These are phyloP conservation scores for Morbakka virulenta DNA, from an alignment of 30 jellyfish, hydroid and myxozoan species.

Conservation along the genomic window DNA sequence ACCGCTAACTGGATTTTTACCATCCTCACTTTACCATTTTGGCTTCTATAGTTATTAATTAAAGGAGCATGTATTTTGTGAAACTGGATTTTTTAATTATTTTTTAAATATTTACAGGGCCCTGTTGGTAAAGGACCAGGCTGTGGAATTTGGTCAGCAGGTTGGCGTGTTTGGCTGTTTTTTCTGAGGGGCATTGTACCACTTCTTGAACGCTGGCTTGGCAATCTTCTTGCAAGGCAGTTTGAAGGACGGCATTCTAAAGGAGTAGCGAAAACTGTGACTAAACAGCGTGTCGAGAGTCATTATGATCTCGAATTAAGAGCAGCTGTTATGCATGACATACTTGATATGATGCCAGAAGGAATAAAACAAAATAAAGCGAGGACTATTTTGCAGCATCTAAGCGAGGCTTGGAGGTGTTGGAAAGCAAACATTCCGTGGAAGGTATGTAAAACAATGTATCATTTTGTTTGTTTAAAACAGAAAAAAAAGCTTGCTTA, in stretches of 20 bases:
- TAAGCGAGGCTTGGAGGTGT: slow-evolving; percentile 99
- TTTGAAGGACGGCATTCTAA: slow-evolving; percentile 98
- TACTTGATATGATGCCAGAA: slow-evolving; percentile 99
- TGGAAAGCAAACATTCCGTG: slow-evolving; percentile 99
- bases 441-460: slow-evolving; percentile 59
- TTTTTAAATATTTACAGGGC: slow-evolving; percentile 74
- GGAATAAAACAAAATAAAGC: slow-evolving; percentile 99
- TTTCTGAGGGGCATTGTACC: slow-evolving; percentile 98
- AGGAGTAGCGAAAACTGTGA: slow-evolving; percentile 99
- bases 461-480: background rate
- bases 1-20: no score
- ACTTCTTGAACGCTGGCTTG: slow-evolving; percentile 97
- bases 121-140: slow-evolving; percentile 99
- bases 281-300: slow-evolving; percentile 98
- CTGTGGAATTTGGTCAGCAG: slow-evolving; percentile 99
- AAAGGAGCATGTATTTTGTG: no score
- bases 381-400: slow-evolving; percentile 95
- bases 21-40: no score
- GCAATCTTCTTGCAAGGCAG: slow-evolving; percentile 94
- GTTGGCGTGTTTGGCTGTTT: slow-evolving; percentile 99
- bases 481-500: no score
- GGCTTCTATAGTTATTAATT: no score
- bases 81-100: no score
- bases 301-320: slow-evolving; percentile 97
- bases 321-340: slow-evolving; percentile 99